These are phyloP conservation scores for Caenorhabditis virilis DNA, from an alignment of 2,888 invertebrate genomes.

Conservation along the genomic window DNA sequence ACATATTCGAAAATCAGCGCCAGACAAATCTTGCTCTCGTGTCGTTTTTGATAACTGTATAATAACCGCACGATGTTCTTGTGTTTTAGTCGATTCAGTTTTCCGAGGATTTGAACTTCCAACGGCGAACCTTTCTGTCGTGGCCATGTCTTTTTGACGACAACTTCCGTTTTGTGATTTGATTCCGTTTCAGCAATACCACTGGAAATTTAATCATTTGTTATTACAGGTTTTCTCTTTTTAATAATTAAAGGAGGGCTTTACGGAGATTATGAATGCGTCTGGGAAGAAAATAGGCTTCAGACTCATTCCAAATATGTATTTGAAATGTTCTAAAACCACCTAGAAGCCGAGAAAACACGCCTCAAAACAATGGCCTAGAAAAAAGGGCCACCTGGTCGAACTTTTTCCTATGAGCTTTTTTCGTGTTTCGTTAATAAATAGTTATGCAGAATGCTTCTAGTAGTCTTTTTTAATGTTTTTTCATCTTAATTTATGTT, in stretches of 20 bases:
- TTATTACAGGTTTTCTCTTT: neutral
- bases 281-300: too few relatives aligned
- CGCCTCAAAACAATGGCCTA: too few relatives aligned
- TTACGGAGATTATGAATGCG: too few relatives aligned
- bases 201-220: neutral
- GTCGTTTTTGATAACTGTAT: constrained; percentile 79
- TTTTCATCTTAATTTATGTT: too few relatives aligned
- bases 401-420: too few relatives aligned
- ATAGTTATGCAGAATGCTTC: too few relatives aligned
- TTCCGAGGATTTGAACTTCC: constrained; percentile 82
- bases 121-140: constrained; percentile 13
- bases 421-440: too few relatives aligned
- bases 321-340: too few relatives aligned
- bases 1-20: constrained; percentile 54
- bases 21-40: constrained; percentile 35
- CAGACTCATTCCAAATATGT: too few relatives aligned
- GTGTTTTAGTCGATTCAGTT: constrained; percentile 88
- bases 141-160: constrained; percentile 56
- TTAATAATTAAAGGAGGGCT: neutral
- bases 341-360: too few relatives aligned
- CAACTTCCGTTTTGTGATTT: constrained; percentile 25
- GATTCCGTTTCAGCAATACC: constrained; percentile 17
- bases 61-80: constrained; percentile 95
- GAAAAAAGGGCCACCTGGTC: too few relatives aligned
- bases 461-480: too few relatives aligned